Base-by-base conservation (phyloP, 2,113 vertebrate species). In the Eurystomus gularis region DNA sequence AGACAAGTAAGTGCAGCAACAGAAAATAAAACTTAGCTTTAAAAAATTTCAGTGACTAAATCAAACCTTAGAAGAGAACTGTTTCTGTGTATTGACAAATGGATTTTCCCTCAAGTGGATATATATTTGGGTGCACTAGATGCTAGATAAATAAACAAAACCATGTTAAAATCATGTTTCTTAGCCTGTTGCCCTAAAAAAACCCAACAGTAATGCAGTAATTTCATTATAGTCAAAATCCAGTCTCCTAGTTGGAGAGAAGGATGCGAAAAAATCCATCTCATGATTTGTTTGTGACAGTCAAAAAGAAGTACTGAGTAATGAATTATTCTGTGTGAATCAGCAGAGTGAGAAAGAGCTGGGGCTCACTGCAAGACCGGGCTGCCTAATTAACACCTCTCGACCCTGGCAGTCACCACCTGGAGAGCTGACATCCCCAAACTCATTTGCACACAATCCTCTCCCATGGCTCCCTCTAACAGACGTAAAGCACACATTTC, bases 331-430 rank as follows among this genome's bases (percentile, higher is more conserved):
- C 60, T 28, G 19, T 55, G 83, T 61, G 68, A 81, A 68, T 65
- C 82, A 73, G 39, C 73, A 62, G 83, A 20, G n/a, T 26, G 40
- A 40, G 60, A 58, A 60, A 62, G 79, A 79, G 49, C 57, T 86
- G 65, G 58, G 42, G 40, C 46, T 86, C 40, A 2, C 44, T n/a
- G 52, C 5, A 4, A 76, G 64, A 35, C 77, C 86, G 54, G 23
- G 64, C 52, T 93, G 70, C 65, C 37, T 29, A 71, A 81, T 95
- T 87, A 75, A 90, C 75, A 91, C 52, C 84, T 94, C 91, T 92
- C 86, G 89, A 77, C 91, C 94, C 40, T 49, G 87, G 55, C 70
- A 26, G 33, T 9, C 76, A 68, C 33, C 28, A 39, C 42, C 64
- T 64, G 26, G 60, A 92, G 88, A 73, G 24, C 0, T 42, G 54